A percentile compares a stretch with the other conserved stretches of the same genome.
Conservation (phyloP, 2,888 invertebrate genomes). For the Yponomeuta cagnagella region DNA sequence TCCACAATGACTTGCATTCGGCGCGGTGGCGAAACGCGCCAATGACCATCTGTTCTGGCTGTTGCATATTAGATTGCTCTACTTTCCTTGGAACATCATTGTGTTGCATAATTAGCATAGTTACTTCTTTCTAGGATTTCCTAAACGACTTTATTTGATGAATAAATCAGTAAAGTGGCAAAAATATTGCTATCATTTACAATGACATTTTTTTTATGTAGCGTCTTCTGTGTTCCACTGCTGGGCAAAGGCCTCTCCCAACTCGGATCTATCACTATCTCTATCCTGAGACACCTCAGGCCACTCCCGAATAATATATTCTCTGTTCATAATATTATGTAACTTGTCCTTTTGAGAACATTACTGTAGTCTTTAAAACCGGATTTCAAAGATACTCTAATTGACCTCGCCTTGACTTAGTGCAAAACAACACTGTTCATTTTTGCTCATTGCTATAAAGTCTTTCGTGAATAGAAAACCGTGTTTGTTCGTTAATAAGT, state of each 20-base stretch:
- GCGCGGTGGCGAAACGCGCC: constrained; percentile 36
- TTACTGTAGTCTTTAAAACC: constrained; percentile 33
- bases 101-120: neutral
- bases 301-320: no score
- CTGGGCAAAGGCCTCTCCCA: no score
- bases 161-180: no score
- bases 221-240: no score
- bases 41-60: constrained; percentile 33
- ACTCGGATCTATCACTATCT: no score
- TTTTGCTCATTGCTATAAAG: neutral
- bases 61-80: constrained; percentile 29
- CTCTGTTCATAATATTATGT: neutral
- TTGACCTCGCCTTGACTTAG: constrained; percentile 11
- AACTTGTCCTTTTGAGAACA: neutral
- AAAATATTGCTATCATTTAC: no score
- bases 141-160: neutral
- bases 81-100: constrained; percentile 32
- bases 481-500: no score
- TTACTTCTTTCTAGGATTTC: neutral
- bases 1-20: constrained; percentile 27
- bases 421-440: neutral
- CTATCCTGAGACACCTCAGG: no score
- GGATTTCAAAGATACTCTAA: constrained; percentile 41
- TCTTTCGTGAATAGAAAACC: no score
- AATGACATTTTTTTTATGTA: no score